These are phyloP conservation scores for Flexamia atlantica DNA, from an alignment of 2,888 invertebrate species.

Conservation along the genomic window DNA sequence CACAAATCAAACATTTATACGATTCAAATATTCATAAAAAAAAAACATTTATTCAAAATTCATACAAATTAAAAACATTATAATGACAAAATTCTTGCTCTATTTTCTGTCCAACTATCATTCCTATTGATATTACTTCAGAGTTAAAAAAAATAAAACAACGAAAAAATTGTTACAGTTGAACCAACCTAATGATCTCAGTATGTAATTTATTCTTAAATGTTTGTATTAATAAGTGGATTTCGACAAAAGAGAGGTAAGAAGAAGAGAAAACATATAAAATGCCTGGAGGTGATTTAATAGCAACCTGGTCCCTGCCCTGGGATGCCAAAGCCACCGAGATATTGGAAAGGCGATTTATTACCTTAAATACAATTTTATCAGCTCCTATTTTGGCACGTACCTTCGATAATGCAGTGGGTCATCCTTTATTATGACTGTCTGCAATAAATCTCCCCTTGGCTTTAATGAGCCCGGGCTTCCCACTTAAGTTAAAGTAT, in stretches of 20 bases:
- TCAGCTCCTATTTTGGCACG: constrained; percentile 50
- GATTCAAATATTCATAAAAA: too few relatives aligned
- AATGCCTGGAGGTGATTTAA: constrained; percentile 38
- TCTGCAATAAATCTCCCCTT: constrained; percentile 19
- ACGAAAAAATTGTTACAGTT: too few relatives aligned
- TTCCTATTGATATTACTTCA: too few relatives aligned
- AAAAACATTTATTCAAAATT: too few relatives aligned
- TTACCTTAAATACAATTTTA: constrained; percentile 57
- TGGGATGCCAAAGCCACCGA: constrained; percentile 50
- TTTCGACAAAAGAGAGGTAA: not conserved
- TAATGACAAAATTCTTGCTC: too few relatives aligned
- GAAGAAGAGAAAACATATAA: not conserved
- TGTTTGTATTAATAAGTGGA: too few relatives aligned
- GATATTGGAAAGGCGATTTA: constrained; percentile 62
- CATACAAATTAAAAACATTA: too few relatives aligned
- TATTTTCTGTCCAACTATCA: too few relatives aligned
- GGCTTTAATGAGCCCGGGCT: not conserved
- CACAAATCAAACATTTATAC: too few relatives aligned
- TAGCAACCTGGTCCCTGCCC: constrained; percentile 30
- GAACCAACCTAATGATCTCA: too few relatives aligned
- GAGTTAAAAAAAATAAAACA: too few relatives aligned
- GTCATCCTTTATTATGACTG: constrained; percentile 25
- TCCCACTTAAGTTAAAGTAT: not conserved
- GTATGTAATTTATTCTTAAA: too few relatives aligned
- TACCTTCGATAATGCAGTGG: constrained; percentile 20